Evolutionary conservation across 2,113 vertebrate genomes (phyloP).

Genomic region (Toxotes jaculatrix): DNA sequence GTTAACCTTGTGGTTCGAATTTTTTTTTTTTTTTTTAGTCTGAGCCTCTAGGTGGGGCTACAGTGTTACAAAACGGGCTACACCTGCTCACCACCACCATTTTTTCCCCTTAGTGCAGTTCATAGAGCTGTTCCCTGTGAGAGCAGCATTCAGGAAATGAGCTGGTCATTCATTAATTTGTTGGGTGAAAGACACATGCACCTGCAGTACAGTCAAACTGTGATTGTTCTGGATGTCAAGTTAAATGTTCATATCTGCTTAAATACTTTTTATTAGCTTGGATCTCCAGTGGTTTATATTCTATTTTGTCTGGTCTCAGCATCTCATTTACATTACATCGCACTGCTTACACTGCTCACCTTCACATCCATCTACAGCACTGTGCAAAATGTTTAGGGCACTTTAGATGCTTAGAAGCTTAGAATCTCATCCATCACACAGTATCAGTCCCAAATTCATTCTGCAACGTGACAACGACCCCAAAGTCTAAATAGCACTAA

Average conservation of each 20-base stretch:
- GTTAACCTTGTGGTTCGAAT: no score
- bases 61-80: not conserved
- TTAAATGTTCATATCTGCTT: no score
- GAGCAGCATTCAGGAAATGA: not conserved
- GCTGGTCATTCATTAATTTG: not conserved
- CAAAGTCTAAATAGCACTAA: no score
- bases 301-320: no score
- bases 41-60: conserved; percentile 31
- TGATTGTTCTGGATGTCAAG: no score
- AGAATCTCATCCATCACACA: not conserved
- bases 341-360: not conserved
- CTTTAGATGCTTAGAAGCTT: not conserved
- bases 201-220: no score
- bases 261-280: no score
- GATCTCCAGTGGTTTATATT: no score
- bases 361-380: not conserved
- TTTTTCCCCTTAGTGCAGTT: not conserved
- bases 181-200: not conserved
- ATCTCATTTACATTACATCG: not conserved
- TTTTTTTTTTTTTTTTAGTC: no score
- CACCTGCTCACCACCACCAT: not conserved
- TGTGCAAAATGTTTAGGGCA: not conserved
- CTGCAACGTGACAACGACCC: no score
- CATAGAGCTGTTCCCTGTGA: not conserved
- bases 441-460: not conserved